Evolutionary conservation across 2,888 invertebrate species (phyloP).

Genomic region (Hirtodrosophila cameraria): DNA sequence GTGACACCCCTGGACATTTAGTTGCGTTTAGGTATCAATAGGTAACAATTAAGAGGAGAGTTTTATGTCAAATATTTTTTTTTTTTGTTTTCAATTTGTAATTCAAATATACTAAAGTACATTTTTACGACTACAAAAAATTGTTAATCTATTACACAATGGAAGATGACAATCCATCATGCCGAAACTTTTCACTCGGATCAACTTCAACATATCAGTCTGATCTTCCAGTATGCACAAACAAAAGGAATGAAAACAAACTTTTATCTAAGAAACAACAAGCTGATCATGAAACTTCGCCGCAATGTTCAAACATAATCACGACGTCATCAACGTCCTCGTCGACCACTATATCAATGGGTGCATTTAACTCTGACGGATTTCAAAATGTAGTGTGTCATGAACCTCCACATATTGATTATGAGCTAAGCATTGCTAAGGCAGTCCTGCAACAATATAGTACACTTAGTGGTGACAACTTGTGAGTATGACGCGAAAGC

Average conservation of each 20-base stretch:
- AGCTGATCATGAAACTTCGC: slow-evolving; percentile 30
- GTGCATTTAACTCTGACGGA: slow-evolving; percentile 59
- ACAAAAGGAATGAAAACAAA: slow-evolving; percentile 15
- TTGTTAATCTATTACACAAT: slow-evolving; percentile 31
- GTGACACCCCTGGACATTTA: too few relatives aligned
- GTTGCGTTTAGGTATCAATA: too few relatives aligned
- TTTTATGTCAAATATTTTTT: too few relatives aligned
- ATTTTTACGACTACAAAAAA: too few relatives aligned
- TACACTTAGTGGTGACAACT: slow-evolving; percentile 79
- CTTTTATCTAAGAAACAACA: not conserved
- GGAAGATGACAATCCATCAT: slow-evolving; percentile 54
- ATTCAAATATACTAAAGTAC: too few relatives aligned
- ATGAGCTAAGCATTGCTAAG: slow-evolving; percentile 80
- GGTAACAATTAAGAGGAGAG: too few relatives aligned
- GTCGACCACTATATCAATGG: slow-evolving; percentile 59
- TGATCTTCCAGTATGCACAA: slow-evolving; percentile 11
- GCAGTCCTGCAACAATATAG: slow-evolving; percentile 81
- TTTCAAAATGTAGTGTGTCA: slow-evolving; percentile 15
- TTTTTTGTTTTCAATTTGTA: too few relatives aligned
- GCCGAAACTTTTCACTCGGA: slow-evolving; percentile 55
- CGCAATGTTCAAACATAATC: slow-evolving; percentile 54
- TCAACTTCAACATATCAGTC: slow-evolving; percentile 40
- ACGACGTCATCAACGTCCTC: slow-evolving; percentile 60
- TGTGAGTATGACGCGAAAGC: slow-evolving; percentile 69
- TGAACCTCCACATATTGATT: slow-evolving; percentile 75